Evolutionary conservation across 2,888 invertebrate genomes (phyloP), one percentile per base, ranked within the genome.

Genomic region (Odontocerum albicorne): DNA sequence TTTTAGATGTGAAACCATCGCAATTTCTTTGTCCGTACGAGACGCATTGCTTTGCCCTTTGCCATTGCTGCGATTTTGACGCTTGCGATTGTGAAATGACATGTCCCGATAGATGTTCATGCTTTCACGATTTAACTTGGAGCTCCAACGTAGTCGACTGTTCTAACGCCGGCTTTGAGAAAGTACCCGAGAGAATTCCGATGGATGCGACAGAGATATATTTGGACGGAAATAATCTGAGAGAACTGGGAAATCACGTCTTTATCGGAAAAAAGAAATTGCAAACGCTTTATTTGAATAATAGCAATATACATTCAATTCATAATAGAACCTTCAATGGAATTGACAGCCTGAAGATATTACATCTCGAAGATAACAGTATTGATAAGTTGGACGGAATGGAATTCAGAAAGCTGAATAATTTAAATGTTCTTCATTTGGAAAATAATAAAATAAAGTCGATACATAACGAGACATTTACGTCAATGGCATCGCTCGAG

Each of bases 51-150:
- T 91, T 90, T 73, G 85, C 90, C 51, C 74, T 90, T 60, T 92
- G 93, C 72, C 89, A 90, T 73, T 93, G 92, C 75, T 93, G 92
- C 75, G 90, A 91, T 70, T 92, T 88, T 77, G 90, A 90, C 72
- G 90, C 90, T 61, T 93, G 92, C 75, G 92, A 93, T 75, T 92
- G 92, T 73, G 88, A 91, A 80, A 92, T 91, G 88, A 89, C 88
- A 65, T 93, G 92, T 71, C 92, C 92, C 62, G 83, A 84, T 70
- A 87, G 86, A 70, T 93, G 92, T 73, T 85, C 86, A 63, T 93
- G 92, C 71, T 92, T 86, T 79, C 90, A 90, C 76, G 92, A 92
- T 77, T 86, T 88, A 72, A 85, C 87, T 65, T 92, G 91, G 89
- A 83, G 85, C 65, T 86, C 88, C 68, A 91, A 91, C 77, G 87